These are phyloP conservation scores for Heterodera carotae DNA, from an alignment of 1,140 invertebrate species.

Conservation along the genomic window DNA sequence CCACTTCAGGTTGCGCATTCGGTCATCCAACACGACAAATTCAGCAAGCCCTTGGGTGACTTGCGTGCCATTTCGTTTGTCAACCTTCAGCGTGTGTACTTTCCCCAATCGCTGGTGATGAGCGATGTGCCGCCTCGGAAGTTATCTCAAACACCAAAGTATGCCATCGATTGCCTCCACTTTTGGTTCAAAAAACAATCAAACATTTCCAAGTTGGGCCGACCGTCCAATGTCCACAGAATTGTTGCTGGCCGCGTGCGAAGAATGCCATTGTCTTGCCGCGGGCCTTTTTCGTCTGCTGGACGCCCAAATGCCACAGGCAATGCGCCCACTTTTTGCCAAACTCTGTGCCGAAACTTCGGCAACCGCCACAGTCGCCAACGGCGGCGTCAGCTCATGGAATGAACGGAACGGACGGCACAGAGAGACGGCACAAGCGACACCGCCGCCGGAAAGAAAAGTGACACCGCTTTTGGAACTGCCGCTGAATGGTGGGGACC, in stretches of 20 bases:
- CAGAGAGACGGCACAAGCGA: constrained; percentile 8
- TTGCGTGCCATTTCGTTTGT: constrained; percentile 60
- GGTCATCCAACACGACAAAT: constrained; percentile 85
- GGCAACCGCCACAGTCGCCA: not conserved
- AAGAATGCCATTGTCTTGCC: constrained; percentile 61
- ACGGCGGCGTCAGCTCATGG: constrained; percentile 3
- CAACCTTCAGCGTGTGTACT: constrained; percentile 64
- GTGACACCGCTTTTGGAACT: constrained; percentile 21
- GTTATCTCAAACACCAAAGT: constrained; percentile 61
- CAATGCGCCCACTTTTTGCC: constrained; percentile 53
- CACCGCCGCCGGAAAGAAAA: constrained; percentile 6
- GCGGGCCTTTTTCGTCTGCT: constrained; percentile 58
- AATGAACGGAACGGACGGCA: constrained; percentile 6
- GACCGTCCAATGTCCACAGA: constrained; percentile 59
- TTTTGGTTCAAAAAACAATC: too few relatives aligned
- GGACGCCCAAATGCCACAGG: constrained; percentile 53
- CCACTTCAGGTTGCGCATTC: constrained; percentile 77
- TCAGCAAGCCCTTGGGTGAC: constrained; percentile 77
- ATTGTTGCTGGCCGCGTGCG: constrained; percentile 55
- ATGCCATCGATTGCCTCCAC: too few relatives aligned
- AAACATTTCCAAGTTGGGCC: constrained; percentile 51
- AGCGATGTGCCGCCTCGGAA: constrained; percentile 63
- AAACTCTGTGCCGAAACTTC: constrained; percentile 44
- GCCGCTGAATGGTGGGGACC: constrained; percentile 21
- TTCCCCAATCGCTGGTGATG: constrained; percentile 64